These are phyloP conservation scores for Drosophila quinaria DNA, from an alignment of 2,888 invertebrate genomes.

Conservation along the genomic window DNA sequence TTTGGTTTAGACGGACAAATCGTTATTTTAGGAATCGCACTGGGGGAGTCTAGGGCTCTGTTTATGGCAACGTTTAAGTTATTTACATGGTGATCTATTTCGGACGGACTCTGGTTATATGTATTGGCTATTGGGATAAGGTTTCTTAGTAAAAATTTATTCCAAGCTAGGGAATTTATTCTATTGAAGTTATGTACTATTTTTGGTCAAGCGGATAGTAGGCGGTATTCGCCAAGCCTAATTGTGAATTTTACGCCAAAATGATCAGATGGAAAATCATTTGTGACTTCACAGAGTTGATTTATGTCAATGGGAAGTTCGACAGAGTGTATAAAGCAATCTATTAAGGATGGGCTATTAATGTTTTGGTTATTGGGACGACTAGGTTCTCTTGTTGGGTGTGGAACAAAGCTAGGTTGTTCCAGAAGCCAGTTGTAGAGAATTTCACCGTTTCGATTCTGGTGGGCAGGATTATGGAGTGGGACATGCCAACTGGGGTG, in stretches of 20 bases:
- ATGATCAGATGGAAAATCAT: constrained; percentile 13
- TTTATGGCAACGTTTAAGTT: not conserved
- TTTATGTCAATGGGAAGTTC: not conserved
- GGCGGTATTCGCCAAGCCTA: not conserved
- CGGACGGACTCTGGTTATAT: not conserved
- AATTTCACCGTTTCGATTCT: not conserved
- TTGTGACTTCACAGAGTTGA: not conserved
- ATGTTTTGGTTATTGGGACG: not conserved
- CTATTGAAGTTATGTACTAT: constrained; percentile 3
- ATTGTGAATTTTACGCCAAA: not conserved
- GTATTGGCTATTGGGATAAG: not conserved
- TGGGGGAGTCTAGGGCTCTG: not conserved
- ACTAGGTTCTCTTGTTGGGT: constrained; percentile 8
- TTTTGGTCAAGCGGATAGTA: not conserved
- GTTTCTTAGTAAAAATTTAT: not conserved
- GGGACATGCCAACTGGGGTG: constrained; percentile 23
- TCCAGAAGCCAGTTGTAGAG: not conserved
- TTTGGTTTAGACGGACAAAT: not conserved
- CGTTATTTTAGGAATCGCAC: constrained; percentile 4
- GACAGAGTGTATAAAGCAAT: constrained; percentile 9
- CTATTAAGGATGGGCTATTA: constrained; percentile 7
- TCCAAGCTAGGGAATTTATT: constrained; percentile 5
- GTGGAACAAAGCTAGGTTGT: not conserved
- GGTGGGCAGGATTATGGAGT: not conserved
- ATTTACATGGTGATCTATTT: constrained; percentile 5